These are phyloP conservation scores for Drosophila setifemur DNA, from an alignment of 1,140 invertebrate species.

Conservation along the genomic window DNA sequence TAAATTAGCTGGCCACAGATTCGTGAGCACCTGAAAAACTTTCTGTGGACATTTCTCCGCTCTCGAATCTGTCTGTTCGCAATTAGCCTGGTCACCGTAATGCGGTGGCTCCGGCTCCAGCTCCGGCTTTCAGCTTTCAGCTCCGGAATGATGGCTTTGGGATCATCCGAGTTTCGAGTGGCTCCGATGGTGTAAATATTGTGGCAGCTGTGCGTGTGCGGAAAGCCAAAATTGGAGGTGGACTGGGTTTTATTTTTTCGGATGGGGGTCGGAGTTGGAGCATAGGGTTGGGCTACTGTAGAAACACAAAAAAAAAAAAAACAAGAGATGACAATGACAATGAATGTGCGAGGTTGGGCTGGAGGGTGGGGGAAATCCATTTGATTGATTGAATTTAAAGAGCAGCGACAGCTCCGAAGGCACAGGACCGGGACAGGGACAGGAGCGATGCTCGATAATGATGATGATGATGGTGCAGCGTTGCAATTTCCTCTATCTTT, in stretches of 20 bases:
- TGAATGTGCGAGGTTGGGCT: conserved; percentile 5
- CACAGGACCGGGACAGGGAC: conserved; percentile 12
- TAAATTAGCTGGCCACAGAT: conserved; percentile 34
- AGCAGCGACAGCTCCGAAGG: conserved; percentile 20
- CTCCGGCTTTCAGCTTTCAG: not conserved
- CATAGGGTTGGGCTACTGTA: too few relatives aligned
- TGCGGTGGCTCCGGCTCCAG: too few relatives aligned
- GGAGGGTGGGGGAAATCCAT: conserved; percentile 34
- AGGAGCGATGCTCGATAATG: conserved; percentile 1
- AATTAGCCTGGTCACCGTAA: conserved; percentile 67
- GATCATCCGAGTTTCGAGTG: conserved; percentile 22
- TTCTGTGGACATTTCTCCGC: not conserved
- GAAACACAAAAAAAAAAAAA: too few relatives aligned
- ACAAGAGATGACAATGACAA: conserved; percentile 37
- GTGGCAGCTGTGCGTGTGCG: conserved; percentile 22
- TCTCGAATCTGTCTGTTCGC: conserved; percentile 38
- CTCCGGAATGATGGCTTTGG: not conserved
- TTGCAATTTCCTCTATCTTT: conserved; percentile 14
- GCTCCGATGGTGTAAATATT: conserved; percentile 39
- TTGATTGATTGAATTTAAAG: conserved; percentile 77
- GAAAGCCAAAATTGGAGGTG: not conserved
- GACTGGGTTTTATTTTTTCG: not conserved
- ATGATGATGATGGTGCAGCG: conserved; percentile 29
- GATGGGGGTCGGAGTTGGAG: not conserved
- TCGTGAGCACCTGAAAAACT: conserved; percentile 7